phyloP scores from a whole-genome alignment of 1,140 invertebrate genomes.

The Drosophila dunni region DNA sequence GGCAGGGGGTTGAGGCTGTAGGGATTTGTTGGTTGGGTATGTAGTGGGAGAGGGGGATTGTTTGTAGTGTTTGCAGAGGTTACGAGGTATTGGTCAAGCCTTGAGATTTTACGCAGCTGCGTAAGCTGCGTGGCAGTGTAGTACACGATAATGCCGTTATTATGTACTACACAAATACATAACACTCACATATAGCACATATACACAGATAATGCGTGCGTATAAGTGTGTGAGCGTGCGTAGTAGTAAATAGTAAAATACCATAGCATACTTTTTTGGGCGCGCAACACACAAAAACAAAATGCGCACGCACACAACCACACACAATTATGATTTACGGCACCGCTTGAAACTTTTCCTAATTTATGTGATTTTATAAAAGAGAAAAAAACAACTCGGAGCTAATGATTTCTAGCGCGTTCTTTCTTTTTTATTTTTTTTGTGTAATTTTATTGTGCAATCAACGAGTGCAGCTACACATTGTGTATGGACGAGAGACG shows the following conservation, averaged over 20 bases:
- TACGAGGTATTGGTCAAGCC: slow-evolving; percentile 74
- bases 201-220: slow-evolving; percentile 16
- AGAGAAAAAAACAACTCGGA: slow-evolving; percentile 4
- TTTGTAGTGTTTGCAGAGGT: slow-evolving; percentile 37
- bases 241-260: slow-evolving; percentile 79
- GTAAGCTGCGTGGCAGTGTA: slow-evolving; percentile 66
- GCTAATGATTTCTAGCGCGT: slow-evolving; percentile 32
- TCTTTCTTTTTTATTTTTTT: slow-evolving; percentile 41
- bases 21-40: not conserved
- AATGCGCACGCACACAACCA: slow-evolving; percentile 37
- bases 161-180: slow-evolving; percentile 45
- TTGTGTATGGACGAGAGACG: not conserved
- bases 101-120: slow-evolving; percentile 79
- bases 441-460: slow-evolving; percentile 73
- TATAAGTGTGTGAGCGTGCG: slow-evolving; percentile 63
- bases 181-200: not conserved
- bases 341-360: slow-evolving; percentile 45
- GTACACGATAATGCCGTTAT: slow-evolving; percentile 75
- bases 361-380: slow-evolving; percentile 53
- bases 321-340: slow-evolving; percentile 48
- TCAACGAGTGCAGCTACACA: slow-evolving; percentile 42
- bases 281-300: slow-evolving; percentile 61
- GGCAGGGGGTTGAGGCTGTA: not conserved
- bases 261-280: slow-evolving; percentile 77
- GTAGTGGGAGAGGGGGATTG: not conserved